These are phyloP conservation scores for Chrysodeixis includens DNA, from an alignment of 2,888 invertebrate genomes.

Conservation along the genomic window DNA sequence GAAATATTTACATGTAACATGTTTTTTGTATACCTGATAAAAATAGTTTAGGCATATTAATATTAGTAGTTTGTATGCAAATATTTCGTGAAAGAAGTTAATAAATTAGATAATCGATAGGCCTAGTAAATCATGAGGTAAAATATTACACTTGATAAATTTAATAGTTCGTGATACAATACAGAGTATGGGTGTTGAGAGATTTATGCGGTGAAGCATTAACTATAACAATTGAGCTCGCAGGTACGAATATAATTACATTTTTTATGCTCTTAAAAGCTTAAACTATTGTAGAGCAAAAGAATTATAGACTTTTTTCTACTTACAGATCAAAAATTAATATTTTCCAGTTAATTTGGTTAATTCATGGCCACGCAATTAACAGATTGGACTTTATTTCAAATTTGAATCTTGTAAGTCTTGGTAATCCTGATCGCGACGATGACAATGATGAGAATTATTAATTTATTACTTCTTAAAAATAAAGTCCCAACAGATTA, in stretches of 20 bases:
- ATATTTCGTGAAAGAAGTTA: neutral
- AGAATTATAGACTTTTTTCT: neutral
- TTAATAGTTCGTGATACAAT: neutral
- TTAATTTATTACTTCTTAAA: too few species aligned
- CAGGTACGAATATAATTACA: neutral
- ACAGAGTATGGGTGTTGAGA: neutral
- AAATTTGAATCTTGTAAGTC: too few species aligned
- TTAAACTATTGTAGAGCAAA: neutral
- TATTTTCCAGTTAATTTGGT: neutral
- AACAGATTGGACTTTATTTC: too few species aligned
- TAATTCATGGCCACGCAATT: constrained; percentile 1
- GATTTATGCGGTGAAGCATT: neutral
- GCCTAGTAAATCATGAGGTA: neutral
- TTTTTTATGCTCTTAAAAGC: neutral
- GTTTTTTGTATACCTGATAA: neutral
- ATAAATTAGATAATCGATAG: neutral
- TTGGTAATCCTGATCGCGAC: too few species aligned
- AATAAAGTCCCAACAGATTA: too few species aligned
- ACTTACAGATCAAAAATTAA: neutral
- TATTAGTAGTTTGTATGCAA: neutral
- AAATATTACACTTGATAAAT: neutral
- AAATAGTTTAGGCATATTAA: neutral
- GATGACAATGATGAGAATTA: too few species aligned
- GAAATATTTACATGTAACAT: too few species aligned
- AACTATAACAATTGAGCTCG: neutral